Evolutionary conservation across 2,797 vertebrate genomes (phyloP).

Genomic region (Bradypodion pumilum): DNA sequence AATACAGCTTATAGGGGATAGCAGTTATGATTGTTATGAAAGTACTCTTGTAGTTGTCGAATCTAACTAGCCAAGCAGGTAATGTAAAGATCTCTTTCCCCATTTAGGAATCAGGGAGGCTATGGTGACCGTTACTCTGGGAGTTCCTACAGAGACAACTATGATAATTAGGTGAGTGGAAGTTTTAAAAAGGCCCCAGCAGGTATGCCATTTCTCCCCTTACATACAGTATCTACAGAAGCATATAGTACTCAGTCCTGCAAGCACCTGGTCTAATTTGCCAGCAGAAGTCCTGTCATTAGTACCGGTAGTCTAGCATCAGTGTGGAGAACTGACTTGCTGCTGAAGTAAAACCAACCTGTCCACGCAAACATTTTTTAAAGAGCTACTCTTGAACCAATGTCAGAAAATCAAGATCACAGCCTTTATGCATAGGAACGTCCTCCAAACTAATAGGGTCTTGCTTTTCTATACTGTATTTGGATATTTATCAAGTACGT

Average conservation of each 20-base stretch:
- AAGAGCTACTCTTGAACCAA: constrained; percentile 7
- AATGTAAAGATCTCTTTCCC: background rate
- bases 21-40: background rate
- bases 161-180: constrained; percentile 67
- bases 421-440: background rate
- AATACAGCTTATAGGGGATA: background rate
- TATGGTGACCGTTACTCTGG: constrained; percentile 69
- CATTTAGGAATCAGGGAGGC: constrained; percentile 67
- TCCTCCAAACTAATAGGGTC: background rate
- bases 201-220: background rate
- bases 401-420: constrained; percentile 5
- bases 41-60: background rate
- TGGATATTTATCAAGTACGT: background rate
- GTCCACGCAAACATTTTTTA: constrained; percentile 7
- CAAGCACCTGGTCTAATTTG: background rate
- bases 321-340: background rate
- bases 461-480: background rate
- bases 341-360: background rate
- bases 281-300: background rate
- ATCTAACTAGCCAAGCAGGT: background rate
- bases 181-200: background rate
- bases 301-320: background rate
- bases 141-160: constrained; percentile 72
- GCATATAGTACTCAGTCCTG: background rate
- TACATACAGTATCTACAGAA: background rate